Percentiles rank a stretch among this genome's conserved stretches.
phyloP scores from a whole-genome alignment of 1,140 invertebrate species.

The Pseudomyrmex dendroicus region DNA sequence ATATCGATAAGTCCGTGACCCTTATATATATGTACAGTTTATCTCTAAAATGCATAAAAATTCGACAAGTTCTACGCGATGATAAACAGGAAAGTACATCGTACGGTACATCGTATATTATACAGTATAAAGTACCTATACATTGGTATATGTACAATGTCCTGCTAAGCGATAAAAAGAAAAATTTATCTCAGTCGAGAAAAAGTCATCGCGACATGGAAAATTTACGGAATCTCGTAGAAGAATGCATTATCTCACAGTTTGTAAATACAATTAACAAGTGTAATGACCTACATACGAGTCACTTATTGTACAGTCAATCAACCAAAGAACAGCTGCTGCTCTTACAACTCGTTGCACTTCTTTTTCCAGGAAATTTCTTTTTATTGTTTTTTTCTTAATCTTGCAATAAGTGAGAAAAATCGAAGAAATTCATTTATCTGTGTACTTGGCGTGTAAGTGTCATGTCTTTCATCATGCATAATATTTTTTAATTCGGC shows the following conservation, averaged over 20 bases:
- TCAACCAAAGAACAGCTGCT: background rate
- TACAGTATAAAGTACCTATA: too few relatives aligned
- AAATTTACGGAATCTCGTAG: background rate
- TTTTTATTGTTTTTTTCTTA: background rate
- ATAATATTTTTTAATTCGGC: conserved; percentile 4
- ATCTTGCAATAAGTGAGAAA: background rate
- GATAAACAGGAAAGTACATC: conserved; percentile 27
- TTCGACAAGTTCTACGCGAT: background rate
- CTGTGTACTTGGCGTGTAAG: background rate
- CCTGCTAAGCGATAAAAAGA: background rate
- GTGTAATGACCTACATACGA: conserved; percentile 11
- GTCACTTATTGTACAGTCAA: background rate
- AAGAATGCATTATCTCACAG: background rate
- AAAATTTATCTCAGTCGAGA: background rate
- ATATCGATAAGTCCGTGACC: conserved; percentile 5
- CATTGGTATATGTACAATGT: background rate
- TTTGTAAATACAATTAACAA: background rate
- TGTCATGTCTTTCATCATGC: background rate
- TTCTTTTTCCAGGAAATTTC: too few relatives aligned
- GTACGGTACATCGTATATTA: too few relatives aligned
- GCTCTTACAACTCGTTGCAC: background rate
- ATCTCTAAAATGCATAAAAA: conserved; percentile 9
- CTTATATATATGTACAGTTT: background rate
- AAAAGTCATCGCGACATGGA: background rate
- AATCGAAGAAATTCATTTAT: too few relatives aligned